These are phyloP conservation scores for Cataglyphis rosenhaueri DNA, from an alignment of 2,888 invertebrate genomes.

Conservation along the genomic window DNA sequence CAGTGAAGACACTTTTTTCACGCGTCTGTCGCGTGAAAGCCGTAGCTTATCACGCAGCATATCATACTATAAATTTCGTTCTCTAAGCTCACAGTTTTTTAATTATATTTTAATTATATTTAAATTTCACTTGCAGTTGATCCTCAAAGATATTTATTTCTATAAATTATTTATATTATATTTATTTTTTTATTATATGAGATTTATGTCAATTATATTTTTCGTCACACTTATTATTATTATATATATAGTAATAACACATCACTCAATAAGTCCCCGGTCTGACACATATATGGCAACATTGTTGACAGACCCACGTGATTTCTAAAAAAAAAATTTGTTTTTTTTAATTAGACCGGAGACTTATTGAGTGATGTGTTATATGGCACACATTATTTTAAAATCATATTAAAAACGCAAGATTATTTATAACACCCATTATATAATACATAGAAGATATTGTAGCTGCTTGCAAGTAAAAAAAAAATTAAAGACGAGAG, in stretches of 20 bases:
- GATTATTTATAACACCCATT: background rate
- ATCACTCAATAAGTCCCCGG: no score
- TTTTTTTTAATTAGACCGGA: no score
- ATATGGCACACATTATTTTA: background rate
- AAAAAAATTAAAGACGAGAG: constrained; percentile 6
- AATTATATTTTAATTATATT: background rate
- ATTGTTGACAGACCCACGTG: no score
- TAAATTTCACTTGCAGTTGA: background rate
- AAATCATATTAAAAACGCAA: background rate
- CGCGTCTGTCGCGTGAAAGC: constrained; percentile 35
- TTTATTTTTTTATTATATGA: background rate
- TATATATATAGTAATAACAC: background rate
- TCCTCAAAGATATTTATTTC: background rate
- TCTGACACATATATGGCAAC: no score
- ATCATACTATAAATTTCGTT: background rate
- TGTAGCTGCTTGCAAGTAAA: background rate
- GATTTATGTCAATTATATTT: background rate
- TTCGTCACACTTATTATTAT: background rate
- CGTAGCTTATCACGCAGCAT: background rate
- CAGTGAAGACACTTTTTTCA: constrained; percentile 31
- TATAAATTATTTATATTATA: background rate
- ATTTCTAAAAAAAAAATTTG: no score
- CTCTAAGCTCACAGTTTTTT: background rate
- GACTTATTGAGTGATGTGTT: no score
- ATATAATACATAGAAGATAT: background rate